These are phyloP conservation scores for Papilio xuthus DNA, from an alignment of 1,140 invertebrate species.

Conservation along the genomic window DNA sequence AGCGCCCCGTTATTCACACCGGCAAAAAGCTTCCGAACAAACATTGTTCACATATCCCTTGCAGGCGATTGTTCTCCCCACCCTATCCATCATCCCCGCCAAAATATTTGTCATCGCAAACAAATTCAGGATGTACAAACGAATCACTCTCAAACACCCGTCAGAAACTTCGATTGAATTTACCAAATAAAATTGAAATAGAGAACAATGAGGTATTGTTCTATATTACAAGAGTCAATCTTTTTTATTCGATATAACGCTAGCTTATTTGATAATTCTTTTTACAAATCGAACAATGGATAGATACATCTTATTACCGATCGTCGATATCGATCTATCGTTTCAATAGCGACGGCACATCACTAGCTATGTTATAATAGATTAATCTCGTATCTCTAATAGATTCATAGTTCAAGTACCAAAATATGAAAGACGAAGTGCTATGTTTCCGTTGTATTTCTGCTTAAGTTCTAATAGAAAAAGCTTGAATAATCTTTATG, in stretches of 20 bases:
- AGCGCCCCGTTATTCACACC: constrained; percentile 32
- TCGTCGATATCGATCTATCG: constrained; percentile 52
- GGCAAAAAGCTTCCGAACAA: constrained; percentile 42
- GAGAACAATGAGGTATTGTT: constrained; percentile 75
- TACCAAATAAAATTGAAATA: constrained; percentile 54
- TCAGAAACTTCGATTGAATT: constrained; percentile 53
- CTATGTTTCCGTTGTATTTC: background rate
- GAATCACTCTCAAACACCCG: constrained; percentile 45
- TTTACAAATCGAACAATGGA: constrained; percentile 63
- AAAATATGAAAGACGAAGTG: background rate
- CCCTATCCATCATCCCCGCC: constrained; percentile 45
- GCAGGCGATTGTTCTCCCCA: constrained; percentile 45
- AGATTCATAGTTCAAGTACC: constrained; percentile 20
- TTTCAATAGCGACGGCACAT: constrained; percentile 42
- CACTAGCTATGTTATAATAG: constrained; percentile 34
- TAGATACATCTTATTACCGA: constrained; percentile 50
- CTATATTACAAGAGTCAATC: constrained; percentile 55
- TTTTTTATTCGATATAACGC: constrained; percentile 53
- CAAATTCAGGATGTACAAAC: constrained; percentile 44
- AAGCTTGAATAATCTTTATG: background rate
- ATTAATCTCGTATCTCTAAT: constrained; percentile 25
- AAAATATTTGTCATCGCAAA: constrained; percentile 57
- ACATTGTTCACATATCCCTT: constrained; percentile 17
- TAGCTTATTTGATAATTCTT: constrained; percentile 59
- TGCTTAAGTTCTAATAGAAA: too few species aligned